Percentiles rank a stretch among this genome's conserved stretches.
These are phyloP conservation scores for Scytalopus superciliaris DNA, from an alignment of 2,113 vertebrate species.

Conservation along the genomic window DNA sequence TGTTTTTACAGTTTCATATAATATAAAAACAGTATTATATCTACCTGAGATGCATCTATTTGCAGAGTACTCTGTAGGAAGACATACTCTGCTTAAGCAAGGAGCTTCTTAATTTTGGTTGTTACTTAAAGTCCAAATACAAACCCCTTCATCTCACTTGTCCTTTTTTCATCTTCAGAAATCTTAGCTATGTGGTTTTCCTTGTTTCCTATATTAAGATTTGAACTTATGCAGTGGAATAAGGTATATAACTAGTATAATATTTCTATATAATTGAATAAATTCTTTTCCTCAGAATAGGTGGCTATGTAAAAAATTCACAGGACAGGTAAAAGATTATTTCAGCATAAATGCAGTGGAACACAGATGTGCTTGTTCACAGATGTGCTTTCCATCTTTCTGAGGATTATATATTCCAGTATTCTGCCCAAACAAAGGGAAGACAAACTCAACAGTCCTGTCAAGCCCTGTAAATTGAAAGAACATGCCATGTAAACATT, in stretches of 20 bases:
- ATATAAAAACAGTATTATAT: not conserved
- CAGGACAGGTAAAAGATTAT: not conserved
- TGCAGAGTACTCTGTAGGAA: not conserved
- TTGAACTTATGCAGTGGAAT: not conserved
- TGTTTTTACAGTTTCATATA: not conserved
- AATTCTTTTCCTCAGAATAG: not conserved
- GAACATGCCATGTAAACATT: not conserved
- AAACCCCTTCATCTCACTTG: not conserved
- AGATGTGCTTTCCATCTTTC: not conserved
- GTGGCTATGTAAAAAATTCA: not conserved
- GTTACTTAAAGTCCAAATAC: not conserved
- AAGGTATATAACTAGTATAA: not conserved
- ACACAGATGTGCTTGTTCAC: not conserved
- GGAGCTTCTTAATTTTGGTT: not conserved
- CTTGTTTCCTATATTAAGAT: not conserved
- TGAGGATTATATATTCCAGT: not conserved
- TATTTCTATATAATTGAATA: not conserved
- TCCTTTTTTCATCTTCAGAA: not conserved
- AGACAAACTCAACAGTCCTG: not conserved
- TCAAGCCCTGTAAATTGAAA: not conserved
- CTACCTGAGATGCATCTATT: not conserved
- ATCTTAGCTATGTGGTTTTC: not conserved
- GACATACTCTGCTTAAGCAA: not conserved
- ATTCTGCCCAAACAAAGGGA: not conserved
- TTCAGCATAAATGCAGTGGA: not conserved